Percentiles rank a stretch among this genome's conserved stretches.
Conservation (phyloP, 2,113 vertebrate genomes). For the Clarias batrachus region DNA sequence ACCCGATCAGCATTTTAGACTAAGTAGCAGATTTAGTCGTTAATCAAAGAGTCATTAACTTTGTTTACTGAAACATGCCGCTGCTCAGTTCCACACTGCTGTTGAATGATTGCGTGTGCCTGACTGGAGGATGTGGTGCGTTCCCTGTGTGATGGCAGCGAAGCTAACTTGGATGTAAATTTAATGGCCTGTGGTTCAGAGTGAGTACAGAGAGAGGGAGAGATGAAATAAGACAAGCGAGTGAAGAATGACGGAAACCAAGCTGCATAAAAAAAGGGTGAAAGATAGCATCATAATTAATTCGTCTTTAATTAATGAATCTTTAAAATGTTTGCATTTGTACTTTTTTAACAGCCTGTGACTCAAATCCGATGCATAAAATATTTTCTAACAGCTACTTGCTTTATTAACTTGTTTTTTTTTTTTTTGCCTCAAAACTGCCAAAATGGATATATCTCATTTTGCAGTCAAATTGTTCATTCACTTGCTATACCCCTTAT, state of each 20-base stretch:
- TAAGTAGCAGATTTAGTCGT: conserved; percentile 50
- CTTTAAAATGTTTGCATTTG: too few species aligned
- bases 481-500: too few species aligned
- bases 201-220: background rate
- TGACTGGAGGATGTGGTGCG: background rate
- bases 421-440: too few species aligned
- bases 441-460: too few species aligned
- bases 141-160: background rate
- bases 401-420: too few species aligned
- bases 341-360: too few species aligned
- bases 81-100: conserved; percentile 16
- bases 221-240: background rate
- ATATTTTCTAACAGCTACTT: too few species aligned
- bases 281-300: background rate
- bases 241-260: background rate
- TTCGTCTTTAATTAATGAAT: background rate
- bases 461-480: too few species aligned
- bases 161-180: background rate
- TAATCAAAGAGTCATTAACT: conserved; percentile 50
- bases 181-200: background rate
- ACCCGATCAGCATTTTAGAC: conserved; percentile 39
- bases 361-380: too few species aligned
- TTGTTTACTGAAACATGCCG: conserved; percentile 45
- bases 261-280: background rate
- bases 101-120: conserved; percentile 39